Conservation (phyloP, 2,888 invertebrate genomes). For the Leucania comma region DNA sequence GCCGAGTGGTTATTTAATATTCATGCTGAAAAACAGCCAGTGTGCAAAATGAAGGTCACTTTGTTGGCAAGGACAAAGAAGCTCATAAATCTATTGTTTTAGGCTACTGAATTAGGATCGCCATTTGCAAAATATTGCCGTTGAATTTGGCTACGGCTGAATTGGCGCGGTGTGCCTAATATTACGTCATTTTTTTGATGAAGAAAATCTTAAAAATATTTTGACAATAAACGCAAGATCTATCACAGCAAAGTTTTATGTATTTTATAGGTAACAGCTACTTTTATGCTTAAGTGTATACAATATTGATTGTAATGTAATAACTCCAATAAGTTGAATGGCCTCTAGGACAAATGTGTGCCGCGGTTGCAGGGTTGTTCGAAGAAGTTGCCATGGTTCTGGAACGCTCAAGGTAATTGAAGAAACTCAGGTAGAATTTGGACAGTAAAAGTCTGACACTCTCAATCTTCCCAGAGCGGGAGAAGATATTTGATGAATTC, state of each 20-base stretch:
- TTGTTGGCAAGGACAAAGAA: conserved; percentile 39
- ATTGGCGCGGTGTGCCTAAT: not conserved
- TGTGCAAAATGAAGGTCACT: conserved; percentile 32
- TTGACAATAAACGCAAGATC: not conserved
- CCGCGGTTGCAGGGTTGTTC: too few relatives aligned
- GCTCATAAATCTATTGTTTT: conserved; percentile 57
- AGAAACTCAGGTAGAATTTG: too few relatives aligned
- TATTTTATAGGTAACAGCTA: not conserved
- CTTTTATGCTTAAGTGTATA: not conserved
- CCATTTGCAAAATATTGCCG: conserved; percentile 44
- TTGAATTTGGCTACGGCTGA: conserved; percentile 21
- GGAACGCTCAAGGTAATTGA: too few relatives aligned
- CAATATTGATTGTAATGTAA: too few relatives aligned
- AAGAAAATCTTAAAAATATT: not conserved
- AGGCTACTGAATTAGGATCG: conserved; percentile 41
- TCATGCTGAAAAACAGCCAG: conserved; percentile 31
- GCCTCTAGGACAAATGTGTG: too few relatives aligned
- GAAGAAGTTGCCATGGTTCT: too few relatives aligned
- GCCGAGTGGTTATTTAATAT: conserved; percentile 41
- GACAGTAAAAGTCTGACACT: too few relatives aligned
- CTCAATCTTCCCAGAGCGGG: too few relatives aligned
- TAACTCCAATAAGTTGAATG: too few relatives aligned
- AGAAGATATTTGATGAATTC: too few relatives aligned
- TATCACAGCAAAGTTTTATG: not conserved
- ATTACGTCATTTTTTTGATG: not conserved